Evolutionary conservation across 2,888 invertebrate genomes (phyloP), one percentile per base, ranked within the genome.

Genomic region (Erebia epiphron): DNA sequence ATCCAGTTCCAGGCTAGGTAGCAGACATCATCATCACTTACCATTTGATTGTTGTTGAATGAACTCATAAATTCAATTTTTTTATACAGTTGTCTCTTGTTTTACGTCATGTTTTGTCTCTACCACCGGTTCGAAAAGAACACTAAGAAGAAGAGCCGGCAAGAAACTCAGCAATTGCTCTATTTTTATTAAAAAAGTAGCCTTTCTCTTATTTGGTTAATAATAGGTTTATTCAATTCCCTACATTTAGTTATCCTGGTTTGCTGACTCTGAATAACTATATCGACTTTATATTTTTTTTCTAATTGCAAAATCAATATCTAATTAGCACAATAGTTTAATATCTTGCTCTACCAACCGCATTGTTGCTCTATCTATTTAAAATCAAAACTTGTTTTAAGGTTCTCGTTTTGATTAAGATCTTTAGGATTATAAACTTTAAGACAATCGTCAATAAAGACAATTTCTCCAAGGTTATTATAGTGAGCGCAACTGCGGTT

Each of bases 401-500:
- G n/a, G 14, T 16, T 64, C 10, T 18, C 18, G 2, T 62, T n/a
- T 62, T 21, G 62, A 62, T 62, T 13, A 13, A 13, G 46, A 46
- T 62, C 62, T 21, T 35, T n/a, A 16, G 11, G 35, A 64, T 64
- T 64, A 62, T 21, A 21, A 62, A 49, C 46, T 62, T 21, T 62
- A 14, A 62, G 16, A 14, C 46, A 21, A 62, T 62, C 21, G 43
- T 18, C 11, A 57, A 43, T 3, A 67, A 13, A 57, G 49, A 26
- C 41, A n/a, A 57, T 58, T 58, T 58, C 49, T 8, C 52, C 67
- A 68, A 74, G 72, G 72, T 68, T 72, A 58, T 60, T 67, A 54
- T 52, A 73, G 69, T 70, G 71, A 74, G 71, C 64, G 69, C 69
- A 67, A 68, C 26, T 76, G 77, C 65, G 77, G 77, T 77, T 73